These are phyloP conservation scores for Epistrophe eligans DNA, from an alignment of 2,888 invertebrate species.

Conservation along the genomic window DNA sequence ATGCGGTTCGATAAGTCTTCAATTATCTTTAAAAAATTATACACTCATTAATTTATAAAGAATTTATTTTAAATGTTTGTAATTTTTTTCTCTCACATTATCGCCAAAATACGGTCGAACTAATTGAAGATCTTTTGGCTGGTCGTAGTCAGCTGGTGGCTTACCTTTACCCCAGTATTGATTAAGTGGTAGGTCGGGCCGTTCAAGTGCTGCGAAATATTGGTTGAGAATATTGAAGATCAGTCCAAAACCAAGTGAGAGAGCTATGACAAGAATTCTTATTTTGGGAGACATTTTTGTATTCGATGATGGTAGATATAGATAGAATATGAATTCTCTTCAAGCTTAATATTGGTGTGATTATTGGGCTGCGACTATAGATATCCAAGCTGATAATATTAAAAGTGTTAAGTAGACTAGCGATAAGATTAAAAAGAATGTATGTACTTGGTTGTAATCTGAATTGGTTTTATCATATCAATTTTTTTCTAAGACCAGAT, in stretches of 20 bases:
- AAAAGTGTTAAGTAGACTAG: neutral
- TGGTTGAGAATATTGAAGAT: constrained; percentile 78
- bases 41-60: neutral
- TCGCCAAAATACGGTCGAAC: constrained; percentile 45
- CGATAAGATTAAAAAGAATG: neutral
- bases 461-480: constrained; percentile 2
- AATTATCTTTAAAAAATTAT: constrained; percentile 84
- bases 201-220: constrained; percentile 77
- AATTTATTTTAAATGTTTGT: neutral
- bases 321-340: no score
- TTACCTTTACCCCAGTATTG: constrained; percentile 82
- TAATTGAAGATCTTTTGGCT: constrained; percentile 37
- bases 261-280: constrained; percentile 54
- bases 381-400: neutral
- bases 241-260: constrained; percentile 78
- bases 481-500: neutral
- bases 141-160: constrained; percentile 78
- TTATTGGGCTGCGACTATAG: neutral
- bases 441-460: neutral
- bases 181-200: constrained; percentile 78
- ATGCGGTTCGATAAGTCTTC: constrained; percentile 86
- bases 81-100: constrained; percentile 12
- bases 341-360: neutral
- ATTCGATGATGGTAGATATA: neutral
- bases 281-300: constrained; percentile 23